Evolutionary conservation across 2,888 invertebrate species (phyloP).

Genomic region (Lasioglossum malachurum): DNA sequence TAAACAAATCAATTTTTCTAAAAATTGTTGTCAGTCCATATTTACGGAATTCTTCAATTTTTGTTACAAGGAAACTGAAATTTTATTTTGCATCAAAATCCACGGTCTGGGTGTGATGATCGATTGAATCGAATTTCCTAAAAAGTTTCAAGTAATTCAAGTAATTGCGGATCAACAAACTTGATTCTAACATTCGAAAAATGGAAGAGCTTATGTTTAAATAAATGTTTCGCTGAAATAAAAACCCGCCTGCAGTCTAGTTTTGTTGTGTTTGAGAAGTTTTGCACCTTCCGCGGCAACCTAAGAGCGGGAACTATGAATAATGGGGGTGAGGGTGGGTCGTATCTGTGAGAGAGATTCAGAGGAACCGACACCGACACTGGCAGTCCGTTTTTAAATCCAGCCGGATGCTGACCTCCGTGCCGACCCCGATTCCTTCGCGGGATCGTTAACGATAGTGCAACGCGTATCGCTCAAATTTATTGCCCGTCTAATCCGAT

Average conservation of each 20-base stretch:
- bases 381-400: slow-evolving; percentile 50
- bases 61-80: no score
- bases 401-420: slow-evolving; percentile 47
- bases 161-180: no score
- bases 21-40: background rate
- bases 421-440: slow-evolving; percentile 49
- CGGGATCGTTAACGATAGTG: slow-evolving; percentile 58
- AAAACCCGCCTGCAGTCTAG: background rate
- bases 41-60: no score
- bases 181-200: no score
- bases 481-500: slow-evolving; percentile 58
- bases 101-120: no score
- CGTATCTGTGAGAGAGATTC: slow-evolving; percentile 57
- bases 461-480: slow-evolving; percentile 47
- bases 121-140: no score
- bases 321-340: slow-evolving; percentile 14
- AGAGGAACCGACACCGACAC: slow-evolving; percentile 21
- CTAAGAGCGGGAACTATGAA: background rate
- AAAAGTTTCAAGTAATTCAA: no score
- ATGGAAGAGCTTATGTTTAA: no score
- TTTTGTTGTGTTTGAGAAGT: background rate
- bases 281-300: background rate
- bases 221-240: no score
- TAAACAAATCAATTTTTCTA: background rate
- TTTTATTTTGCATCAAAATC: no score